Conservation (phyloP, 2,888 invertebrate species). For the Chaetogeoica ovagalla region DNA sequence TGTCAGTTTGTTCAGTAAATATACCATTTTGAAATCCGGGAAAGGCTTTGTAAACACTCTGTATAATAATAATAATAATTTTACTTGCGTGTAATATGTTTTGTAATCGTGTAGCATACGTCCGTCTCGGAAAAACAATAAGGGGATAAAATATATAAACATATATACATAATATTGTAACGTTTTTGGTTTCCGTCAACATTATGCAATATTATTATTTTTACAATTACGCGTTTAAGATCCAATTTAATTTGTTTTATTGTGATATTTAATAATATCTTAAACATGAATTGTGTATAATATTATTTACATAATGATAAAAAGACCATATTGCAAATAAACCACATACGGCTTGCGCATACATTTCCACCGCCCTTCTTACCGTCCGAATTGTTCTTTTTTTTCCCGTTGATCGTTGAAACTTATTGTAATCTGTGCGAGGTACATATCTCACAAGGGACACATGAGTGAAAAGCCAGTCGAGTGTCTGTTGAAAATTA, state of each 20-base stretch:
- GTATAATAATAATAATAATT: not conserved
- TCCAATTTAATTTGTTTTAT: conserved; percentile 42
- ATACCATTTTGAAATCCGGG: too few relatives aligned
- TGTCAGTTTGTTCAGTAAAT: too few relatives aligned
- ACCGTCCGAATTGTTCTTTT: not conserved
- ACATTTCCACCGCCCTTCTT: not conserved
- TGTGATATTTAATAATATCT: conserved; percentile 39
- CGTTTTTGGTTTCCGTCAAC: conserved; percentile 21
- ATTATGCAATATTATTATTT: conserved; percentile 38
- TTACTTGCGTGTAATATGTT: conserved; percentile 1
- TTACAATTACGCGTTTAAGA: conserved; percentile 35
- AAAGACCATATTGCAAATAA: conserved; percentile 21
- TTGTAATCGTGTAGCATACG: conserved; percentile 4
- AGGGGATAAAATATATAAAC: not conserved
- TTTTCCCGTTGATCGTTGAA: not conserved
- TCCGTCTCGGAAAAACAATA: not conserved
- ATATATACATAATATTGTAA: not conserved
- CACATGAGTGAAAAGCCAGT: too few relatives aligned
- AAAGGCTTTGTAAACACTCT: too few relatives aligned
- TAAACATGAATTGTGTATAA: conserved; percentile 35
- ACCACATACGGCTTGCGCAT: not conserved
- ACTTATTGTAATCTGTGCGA: too few relatives aligned
- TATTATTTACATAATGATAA: conserved; percentile 22
- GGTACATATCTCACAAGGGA: too few relatives aligned
- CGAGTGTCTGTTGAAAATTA: too few relatives aligned